Evolutionary conservation across 2,888 invertebrate species (phyloP), one percentile per base, ranked within the genome.

Genomic region (Vesta saturnalis): DNA sequence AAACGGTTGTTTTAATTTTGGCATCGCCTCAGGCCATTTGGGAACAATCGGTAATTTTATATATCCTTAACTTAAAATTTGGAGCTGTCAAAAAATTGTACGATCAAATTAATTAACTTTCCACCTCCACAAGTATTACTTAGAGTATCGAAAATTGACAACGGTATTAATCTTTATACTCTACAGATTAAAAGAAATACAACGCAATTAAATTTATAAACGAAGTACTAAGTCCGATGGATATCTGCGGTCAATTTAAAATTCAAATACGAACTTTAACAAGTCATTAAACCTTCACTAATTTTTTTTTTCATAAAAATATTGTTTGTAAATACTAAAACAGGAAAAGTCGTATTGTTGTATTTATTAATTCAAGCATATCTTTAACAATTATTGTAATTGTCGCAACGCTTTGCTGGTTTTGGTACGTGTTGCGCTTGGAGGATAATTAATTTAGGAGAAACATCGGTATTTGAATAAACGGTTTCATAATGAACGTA

Each of bases 1-100:
- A 58, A 69, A 69, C 64, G 61, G 69, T 49, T 46, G 58, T 57
- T 61, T 64, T 60, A 18, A 23, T 69, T 69, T 69, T 64, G 64
- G 69, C 60, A 49, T 60, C 39, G 68, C 68, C 56, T 14, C 22
- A 22, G 64, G 64, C 30, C 49, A 46, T 23, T 54, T 43, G 21
- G 21, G 35, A 57, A 47, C 65, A 59, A 56, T 65, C 65, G 57
- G 35, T 65, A 65, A 63, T 39, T 58, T 63, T 21, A 63, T n/a
- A n/a, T 63, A 63, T 22, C 35, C 30, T 60, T n/a, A 59, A 60
- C 39, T 64, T 67, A 19, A 55, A 63, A 64, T 64, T 59, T 54
- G 19, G 22, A 64, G 21, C 55, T 60, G 67, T 63, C 63, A 55
- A 55, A 60, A 54, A 18, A 21, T 52, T 63, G 54, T 43, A 55